These are phyloP conservation scores for Charadrius vociferus DNA, from an alignment of 2,113 vertebrate genomes.

Conservation along the genomic window DNA sequence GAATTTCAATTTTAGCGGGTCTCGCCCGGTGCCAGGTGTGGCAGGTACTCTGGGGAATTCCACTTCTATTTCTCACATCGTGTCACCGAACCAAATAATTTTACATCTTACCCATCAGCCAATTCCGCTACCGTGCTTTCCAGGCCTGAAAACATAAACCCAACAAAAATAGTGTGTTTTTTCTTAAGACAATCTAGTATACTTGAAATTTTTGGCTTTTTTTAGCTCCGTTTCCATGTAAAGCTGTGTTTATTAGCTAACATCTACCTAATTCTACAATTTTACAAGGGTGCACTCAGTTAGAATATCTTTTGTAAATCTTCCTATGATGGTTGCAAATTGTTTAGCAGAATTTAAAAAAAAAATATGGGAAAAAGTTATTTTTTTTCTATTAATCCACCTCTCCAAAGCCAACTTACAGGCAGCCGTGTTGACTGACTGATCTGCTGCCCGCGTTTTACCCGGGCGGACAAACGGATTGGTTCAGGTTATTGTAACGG, in stretches of 20 bases:
- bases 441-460: neutral
- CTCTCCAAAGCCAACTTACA: neutral
- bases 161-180: neutral
- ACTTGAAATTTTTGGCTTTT: neutral
- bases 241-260: neutral
- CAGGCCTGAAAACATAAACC: neutral
- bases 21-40: neutral
- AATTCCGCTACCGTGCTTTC: neutral
- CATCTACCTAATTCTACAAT: neutral
- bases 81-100: neutral
- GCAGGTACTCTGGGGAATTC: neutral
- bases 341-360: neutral
- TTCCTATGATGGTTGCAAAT: neutral
- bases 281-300: neutral
- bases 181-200: neutral
- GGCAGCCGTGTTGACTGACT: neutral
- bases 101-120: accelerated
- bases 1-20: neutral
- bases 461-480: neutral
- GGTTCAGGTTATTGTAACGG: neutral
- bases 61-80: neutral
- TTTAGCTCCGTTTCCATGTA: neutral
- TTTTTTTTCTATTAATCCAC: neutral
- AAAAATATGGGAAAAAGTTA: neutral
- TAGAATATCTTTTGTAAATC: neutral